A percentile compares a stretch with the other conserved stretches of the same genome.
phyloP scores from a whole-genome alignment of 2,888 invertebrate genomes.

The Coleophora deauratella region DNA sequence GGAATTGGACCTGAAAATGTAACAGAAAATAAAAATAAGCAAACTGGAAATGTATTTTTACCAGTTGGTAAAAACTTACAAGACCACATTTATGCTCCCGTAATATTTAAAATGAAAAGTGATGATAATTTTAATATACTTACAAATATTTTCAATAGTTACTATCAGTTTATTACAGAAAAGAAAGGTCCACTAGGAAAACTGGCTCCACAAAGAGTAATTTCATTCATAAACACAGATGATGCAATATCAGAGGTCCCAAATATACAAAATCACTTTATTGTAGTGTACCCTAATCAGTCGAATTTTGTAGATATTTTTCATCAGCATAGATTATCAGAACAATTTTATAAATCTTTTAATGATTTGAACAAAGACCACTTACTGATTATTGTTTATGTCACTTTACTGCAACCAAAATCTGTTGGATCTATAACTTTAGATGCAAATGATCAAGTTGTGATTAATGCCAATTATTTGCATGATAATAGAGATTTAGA shows the following conservation, averaged over 20 bases:
- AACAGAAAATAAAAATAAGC: constrained; percentile 37
- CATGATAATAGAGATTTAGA: constrained; percentile 44
- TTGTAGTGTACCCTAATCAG: constrained; percentile 5
- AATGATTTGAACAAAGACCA: constrained; percentile 13
- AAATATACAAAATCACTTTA: constrained; percentile 12
- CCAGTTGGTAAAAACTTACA: constrained; percentile 54
- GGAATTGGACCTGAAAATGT: constrained; percentile 56
- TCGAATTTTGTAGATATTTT: constrained; percentile 5
- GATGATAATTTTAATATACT: not conserved
- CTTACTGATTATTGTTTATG: constrained; percentile 11
- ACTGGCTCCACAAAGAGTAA: constrained; percentile 8
- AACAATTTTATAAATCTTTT: constrained; percentile 10
- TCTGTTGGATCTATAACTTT: constrained; percentile 54
- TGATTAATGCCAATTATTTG: constrained; percentile 70
- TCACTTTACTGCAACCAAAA: constrained; percentile 27
- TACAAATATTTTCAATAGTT: constrained; percentile 1
- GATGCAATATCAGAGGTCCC: constrained; percentile 3
- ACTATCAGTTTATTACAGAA: constrained; percentile 4
- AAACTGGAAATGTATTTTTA: constrained; percentile 38
- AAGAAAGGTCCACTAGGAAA: constrained; percentile 6
- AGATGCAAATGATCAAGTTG: constrained; percentile 46
- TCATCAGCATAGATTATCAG: constrained; percentile 3
- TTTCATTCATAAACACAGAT: constrained; percentile 11
- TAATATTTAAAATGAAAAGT: constrained; percentile 6
- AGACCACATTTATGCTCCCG: constrained; percentile 28